Base-by-base conservation (phyloP, 2,797 vertebrate species). In the Eulemur coronatus region DNA sequence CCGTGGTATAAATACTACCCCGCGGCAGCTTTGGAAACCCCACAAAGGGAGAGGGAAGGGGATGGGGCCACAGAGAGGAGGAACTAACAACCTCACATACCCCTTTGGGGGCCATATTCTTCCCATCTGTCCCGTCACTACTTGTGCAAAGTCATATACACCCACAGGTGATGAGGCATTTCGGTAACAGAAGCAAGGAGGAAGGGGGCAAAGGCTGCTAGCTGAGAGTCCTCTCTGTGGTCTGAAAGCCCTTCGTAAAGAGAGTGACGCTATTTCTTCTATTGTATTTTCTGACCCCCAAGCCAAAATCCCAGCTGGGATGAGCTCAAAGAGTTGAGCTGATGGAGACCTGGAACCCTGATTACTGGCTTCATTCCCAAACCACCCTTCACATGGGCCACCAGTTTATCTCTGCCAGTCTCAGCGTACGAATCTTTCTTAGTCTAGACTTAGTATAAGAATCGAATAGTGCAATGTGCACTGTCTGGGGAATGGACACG, bases 1-100 rank as follows among this genome's bases (percentile, higher is more conserved):
- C 75, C 3, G 3, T 48, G 35, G 2, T 41, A 9, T 52, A 65
- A 85, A 75, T 28, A 79, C 7, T 3, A 2, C 13, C 35, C 65
- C 1, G 0, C 0, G 2, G 41, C 4, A 48, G 41, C 26, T 30
- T 26, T 89, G 73, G 50, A 61, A 73, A 69, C 33, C 30, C 46
- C 38, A 9, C 38, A 57, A 41, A 72, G 35, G n/a, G 33, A 14
- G 67, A 28, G 12, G 18, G 5, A 46, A 89, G 30, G 10, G 3
- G 8, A 0, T 10, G 67, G 38, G 26, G 67, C 28, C 28, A 5
- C 15, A 4, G n/a, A 41, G 24, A 38, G 14, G 28, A 55, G 35
- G 2, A 61, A 28, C 22, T n/a, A 8, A 30, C 14, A 14, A 10
- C 26, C 22, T 38, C 1, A 0, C 4, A 30, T 15, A n/a, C 9